phyloP scores from a whole-genome alignment of 2,113 vertebrate species.

The Paraplagusia blochii region DNA sequence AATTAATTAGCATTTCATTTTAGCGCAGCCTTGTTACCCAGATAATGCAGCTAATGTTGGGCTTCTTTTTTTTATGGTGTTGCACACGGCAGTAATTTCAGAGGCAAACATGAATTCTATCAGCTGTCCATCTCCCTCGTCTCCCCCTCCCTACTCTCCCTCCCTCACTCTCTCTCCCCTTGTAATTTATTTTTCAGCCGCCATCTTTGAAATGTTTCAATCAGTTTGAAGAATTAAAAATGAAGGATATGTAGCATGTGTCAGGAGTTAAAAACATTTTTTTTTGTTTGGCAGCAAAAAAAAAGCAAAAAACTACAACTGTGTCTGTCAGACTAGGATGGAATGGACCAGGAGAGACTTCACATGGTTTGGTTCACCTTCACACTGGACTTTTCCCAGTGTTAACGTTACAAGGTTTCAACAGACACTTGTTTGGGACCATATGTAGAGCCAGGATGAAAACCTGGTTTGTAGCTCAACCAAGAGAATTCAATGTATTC shows the following conservation, averaged over 20 bases:
- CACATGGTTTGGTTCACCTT: too few species aligned
- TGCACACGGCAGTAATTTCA: conserved; percentile 34
- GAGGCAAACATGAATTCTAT: conserved; percentile 35
- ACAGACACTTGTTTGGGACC: too few species aligned
- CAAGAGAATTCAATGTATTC: too few species aligned
- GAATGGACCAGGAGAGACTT: too few species aligned
- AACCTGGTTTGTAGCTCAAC: too few species aligned
- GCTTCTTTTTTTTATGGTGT: conserved; percentile 35
- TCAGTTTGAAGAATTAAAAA: neutral
- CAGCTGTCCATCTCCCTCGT: neutral
- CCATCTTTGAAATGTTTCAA: neutral
- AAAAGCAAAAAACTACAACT: too few species aligned
- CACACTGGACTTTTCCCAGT: too few species aligned
- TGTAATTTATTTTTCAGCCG: conserved; percentile 1
- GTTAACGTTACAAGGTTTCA: too few species aligned
- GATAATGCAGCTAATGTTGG: conserved; percentile 48
- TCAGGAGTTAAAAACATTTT: neutral
- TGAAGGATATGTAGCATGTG: neutral
- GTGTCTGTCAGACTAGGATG: too few species aligned
- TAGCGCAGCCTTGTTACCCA: conserved; percentile 46
- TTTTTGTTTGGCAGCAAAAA: too few species aligned
- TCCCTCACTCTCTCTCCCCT: conserved; percentile 8
- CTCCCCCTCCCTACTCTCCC: neutral
- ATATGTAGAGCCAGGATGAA: too few species aligned
- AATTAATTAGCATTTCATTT: conserved; percentile 69